These are phyloP conservation scores for Penaeus vannamei DNA, from an alignment of 1,140 invertebrate species.

Conservation along the genomic window DNA sequence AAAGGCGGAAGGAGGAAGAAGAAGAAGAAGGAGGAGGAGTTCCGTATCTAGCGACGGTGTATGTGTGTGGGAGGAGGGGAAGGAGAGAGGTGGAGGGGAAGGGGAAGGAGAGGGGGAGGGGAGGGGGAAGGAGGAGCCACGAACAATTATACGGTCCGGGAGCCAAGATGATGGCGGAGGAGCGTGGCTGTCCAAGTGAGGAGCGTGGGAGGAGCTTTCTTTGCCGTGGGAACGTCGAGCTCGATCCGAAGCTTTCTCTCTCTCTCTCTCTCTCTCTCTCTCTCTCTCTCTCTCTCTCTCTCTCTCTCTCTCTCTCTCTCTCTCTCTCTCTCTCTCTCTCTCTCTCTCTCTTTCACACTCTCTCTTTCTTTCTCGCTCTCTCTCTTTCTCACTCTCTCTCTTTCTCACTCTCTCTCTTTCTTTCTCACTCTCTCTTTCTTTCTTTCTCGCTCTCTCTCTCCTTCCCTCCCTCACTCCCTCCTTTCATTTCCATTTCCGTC, in stretches of 20 bases:
- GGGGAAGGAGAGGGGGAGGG: background rate
- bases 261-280: background rate
- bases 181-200: background rate
- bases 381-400: background rate
- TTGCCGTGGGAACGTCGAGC: no score
- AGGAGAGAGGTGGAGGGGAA: background rate
- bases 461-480: no score
- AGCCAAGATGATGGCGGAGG: constrained; percentile 31
- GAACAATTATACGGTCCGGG: constrained; percentile 37
- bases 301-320: constrained; percentile 25
- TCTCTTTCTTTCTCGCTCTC: background rate
- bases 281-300: constrained; percentile 17
- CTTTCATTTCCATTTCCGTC: no score
- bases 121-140: background rate
- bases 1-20: background rate
- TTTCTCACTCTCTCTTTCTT: background rate
- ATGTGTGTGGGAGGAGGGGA: background rate
- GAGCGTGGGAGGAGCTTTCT: background rate
- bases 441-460: no score
- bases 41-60: background rate
- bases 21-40: background rate
- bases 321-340: constrained; percentile 25
- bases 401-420: no score
- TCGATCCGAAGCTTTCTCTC: constrained; percentile 12
- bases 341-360: background rate